Evolutionary conservation across 2,888 invertebrate species (phyloP), one percentile per base, ranked within the genome.

Genomic region (Napeogenes inachia): DNA sequence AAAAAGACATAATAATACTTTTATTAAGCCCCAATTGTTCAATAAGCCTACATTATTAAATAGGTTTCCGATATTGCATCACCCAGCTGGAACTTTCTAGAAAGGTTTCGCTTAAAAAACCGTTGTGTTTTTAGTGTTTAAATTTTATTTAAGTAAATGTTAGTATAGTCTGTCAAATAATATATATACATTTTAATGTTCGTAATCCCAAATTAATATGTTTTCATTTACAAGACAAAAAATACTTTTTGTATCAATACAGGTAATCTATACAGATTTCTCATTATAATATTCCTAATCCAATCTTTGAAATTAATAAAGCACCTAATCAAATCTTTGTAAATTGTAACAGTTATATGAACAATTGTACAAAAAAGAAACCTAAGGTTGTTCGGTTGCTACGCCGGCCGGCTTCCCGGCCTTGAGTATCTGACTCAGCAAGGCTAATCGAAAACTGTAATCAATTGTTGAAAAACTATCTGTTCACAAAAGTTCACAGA

Each of bases 361-460:
- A 81, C 78, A 76, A 78, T 74, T 71, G 73, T 63, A 71, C 72
- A 70, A 81, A 81, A 79, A 73, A 81, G 75, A 75, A 78, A 79
- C 80, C 80, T 79, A 66, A 64, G 68, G 62, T 62, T 56, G 57
- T 0, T 63, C 65, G 70, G 84, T 88, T 86, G 84, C 81, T 75
- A 84, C 70, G 82, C 88, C 89, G 87, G 88, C 88, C 87, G 89
- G 89, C 82, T 67, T 55, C 67, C 70, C 73, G 88, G 85, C 88
- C 88, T 88, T 87, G 87, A 54, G 55, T 61, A 21, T 4, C 35
- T 35, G 63, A 61, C 46, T 62, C 54, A 54, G 35, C 73, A 74
- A 85, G 87, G 56, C 70, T 59, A 32, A 55, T 47, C 35, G 42
- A 53, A 46, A n/a, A 30, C 46, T 38, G 45, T 60, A 45, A 56